phyloP scores from a whole-genome alignment of 2,888 invertebrate genomes.

The Mamestra brassicae region DNA sequence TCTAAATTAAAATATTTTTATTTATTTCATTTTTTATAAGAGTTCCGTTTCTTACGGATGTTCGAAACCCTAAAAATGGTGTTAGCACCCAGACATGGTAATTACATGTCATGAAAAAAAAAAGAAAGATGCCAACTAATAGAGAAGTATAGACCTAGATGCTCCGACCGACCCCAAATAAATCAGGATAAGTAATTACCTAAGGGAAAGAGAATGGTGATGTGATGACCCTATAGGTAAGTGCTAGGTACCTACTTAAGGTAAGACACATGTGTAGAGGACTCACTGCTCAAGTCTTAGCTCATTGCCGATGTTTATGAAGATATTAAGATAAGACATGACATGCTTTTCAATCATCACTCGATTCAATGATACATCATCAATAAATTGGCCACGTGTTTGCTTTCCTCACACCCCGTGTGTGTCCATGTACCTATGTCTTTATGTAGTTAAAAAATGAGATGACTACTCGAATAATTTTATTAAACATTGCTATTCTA shows the following conservation, averaged over 20 bases:
- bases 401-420: background rate
- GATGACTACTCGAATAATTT: background rate
- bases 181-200: too few species aligned
- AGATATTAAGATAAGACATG: slow-evolving; percentile 7
- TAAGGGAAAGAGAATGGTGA: background rate
- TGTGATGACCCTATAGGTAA: background rate
- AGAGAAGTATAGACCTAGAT: too few species aligned
- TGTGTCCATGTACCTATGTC: background rate
- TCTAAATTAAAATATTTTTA: too few species aligned
- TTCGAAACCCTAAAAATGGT: too few species aligned
- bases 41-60: too few species aligned
- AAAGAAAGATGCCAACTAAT: too few species aligned
- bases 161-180: too few species aligned
- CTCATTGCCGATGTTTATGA: background rate
- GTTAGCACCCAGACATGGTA: too few species aligned
- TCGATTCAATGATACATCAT: background rate
- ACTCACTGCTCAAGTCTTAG: background rate
- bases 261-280: slow-evolving; percentile 2
- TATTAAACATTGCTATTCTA: too few species aligned
- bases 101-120: too few species aligned
- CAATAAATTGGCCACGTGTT: background rate
- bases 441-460: background rate
- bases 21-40: too few species aligned
- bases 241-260: background rate
- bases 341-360: slow-evolving; percentile 1